Base-by-base conservation (phyloP, 2,113 vertebrate genomes). In the Tachuris rubrigastra region DNA sequence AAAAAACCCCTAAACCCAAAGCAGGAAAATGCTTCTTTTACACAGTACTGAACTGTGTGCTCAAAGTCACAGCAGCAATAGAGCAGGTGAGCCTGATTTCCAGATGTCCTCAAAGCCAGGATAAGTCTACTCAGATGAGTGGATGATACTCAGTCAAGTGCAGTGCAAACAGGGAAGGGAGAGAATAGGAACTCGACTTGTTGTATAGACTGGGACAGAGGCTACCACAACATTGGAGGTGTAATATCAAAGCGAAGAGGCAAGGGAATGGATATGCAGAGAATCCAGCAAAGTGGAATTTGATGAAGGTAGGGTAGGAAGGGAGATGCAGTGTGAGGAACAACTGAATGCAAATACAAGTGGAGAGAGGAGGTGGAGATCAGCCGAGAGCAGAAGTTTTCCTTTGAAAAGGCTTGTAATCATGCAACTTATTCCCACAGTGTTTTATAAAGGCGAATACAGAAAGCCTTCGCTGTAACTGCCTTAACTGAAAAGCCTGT, bases 391-490 rank as follows among this genome's bases (percentile, higher is more conserved):
- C 74, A 75, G 17, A 53, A 39, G 71, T 87, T 93, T 82, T 75
- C 49, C 62, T 82, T 74, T 85, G 75, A 87, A 86, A 92, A 92
- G 55, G 79, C 72, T 85, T 93, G 66, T 86, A 92, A 90, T 93
- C 85, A 37, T 87, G 69, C 83, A 92, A 15, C 55, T 69, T 73
- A 76, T 66, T 88, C 59, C 85, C 66, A 91, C 44, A 50, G 30
- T 12, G 82, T 95, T 92, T 86, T 69, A 92, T 65, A 88, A 88
- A 88, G 65, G 47, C 4, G 3, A 92, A 35, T 72, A 85, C 72
- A 84, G 88, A 97, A 93, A 94, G 75, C 83, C 72, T 80, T 95
- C 75, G 30, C 68, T 82, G 58, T 46, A 91, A 46, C 79, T 80
- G n/a, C 67, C 72, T 77, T 80, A 79, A 87, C 79, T 92, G 72